Conservation (phyloP, 2,888 invertebrate species). For the Clostera curtula region DNA sequence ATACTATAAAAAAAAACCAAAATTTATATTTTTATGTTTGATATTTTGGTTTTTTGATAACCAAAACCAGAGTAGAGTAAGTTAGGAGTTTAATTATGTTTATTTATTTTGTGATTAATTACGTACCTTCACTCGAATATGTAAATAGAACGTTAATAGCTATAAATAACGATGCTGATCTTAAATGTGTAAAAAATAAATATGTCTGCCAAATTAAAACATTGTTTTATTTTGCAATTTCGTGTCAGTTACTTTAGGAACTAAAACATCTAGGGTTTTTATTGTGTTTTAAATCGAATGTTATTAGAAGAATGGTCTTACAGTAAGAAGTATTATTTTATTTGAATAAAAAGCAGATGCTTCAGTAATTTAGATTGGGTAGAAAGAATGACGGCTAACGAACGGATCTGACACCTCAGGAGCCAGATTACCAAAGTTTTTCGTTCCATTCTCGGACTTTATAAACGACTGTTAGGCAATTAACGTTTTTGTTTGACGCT, state of each 20-base stretch:
- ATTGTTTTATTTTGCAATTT: constrained; percentile 37
- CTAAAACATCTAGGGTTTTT: constrained; percentile 28
- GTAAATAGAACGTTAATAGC: constrained; percentile 67
- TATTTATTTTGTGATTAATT: constrained; percentile 68
- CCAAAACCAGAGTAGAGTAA: constrained; percentile 61
- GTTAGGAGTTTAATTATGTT: constrained; percentile 51
- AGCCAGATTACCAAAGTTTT: constrained; percentile 36
- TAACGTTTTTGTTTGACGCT: constrained; percentile 30
- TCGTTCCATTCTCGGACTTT: constrained; percentile 31
- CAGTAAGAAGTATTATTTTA: constrained; percentile 10
- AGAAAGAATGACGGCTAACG: constrained; percentile 39
- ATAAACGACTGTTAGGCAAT: constrained; percentile 30
- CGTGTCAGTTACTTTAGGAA: constrained; percentile 13
- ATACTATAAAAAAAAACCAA: constrained; percentile 42
- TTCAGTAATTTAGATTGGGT: constrained; percentile 32
- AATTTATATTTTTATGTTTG: constrained; percentile 40
- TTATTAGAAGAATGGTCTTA: constrained; percentile 21
- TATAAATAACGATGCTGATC: constrained; percentile 66
- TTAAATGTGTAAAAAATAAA: constrained; percentile 72
- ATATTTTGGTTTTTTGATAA: constrained; percentile 47
- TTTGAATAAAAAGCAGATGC: constrained; percentile 34
- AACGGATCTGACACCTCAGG: constrained; percentile 44
- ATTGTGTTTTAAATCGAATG: constrained; percentile 24
- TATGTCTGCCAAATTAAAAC: constrained; percentile 71
- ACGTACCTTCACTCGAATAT: constrained; percentile 63